phyloP scores from a whole-genome alignment of 1,140 invertebrate species.

The Proctacanthus coquilletti region DNA sequence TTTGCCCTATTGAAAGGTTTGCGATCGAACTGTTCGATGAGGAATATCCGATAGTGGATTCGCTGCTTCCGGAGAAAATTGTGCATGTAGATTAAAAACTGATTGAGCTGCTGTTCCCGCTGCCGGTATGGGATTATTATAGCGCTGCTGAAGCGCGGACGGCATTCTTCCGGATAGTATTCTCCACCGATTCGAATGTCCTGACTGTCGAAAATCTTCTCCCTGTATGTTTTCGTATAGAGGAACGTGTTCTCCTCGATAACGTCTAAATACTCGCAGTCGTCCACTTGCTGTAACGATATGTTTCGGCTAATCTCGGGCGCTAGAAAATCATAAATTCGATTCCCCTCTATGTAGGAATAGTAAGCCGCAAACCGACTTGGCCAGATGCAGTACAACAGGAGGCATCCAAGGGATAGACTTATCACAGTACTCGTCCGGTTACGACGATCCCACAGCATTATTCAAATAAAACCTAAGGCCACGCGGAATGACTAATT shows the following conservation, averaged over 20 bases:
- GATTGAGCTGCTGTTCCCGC: constrained; percentile 57
- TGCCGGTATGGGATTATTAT: constrained; percentile 82
- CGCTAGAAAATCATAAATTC: constrained; percentile 15
- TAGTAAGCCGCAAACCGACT: constrained; percentile 26
- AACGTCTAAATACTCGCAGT: constrained; percentile 23
- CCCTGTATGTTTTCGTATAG: constrained; percentile 14
- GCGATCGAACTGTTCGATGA: constrained; percentile 71
- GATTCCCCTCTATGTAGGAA: constrained; percentile 15
- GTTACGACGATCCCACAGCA: no score
- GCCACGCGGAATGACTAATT: no score
- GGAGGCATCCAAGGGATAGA: no score
- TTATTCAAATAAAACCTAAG: no score
- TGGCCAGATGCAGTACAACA: constrained; percentile 10
- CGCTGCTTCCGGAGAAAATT: constrained; percentile 75
- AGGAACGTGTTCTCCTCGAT: constrained; percentile 17
- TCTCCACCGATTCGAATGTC: constrained; percentile 15
- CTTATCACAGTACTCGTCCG: no score
- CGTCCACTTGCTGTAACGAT: constrained; percentile 12
- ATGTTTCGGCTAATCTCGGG: constrained; percentile 17
- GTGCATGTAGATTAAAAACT: constrained; percentile 79
- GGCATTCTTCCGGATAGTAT: constrained; percentile 47
- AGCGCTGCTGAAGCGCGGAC: constrained; percentile 60
- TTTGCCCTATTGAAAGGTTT: constrained; percentile 84
- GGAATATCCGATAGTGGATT: constrained; percentile 66
- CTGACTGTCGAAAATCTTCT: constrained; percentile 9